Conservation (phyloP, 1,140 invertebrate genomes). For the Uloborus diversus region DNA sequence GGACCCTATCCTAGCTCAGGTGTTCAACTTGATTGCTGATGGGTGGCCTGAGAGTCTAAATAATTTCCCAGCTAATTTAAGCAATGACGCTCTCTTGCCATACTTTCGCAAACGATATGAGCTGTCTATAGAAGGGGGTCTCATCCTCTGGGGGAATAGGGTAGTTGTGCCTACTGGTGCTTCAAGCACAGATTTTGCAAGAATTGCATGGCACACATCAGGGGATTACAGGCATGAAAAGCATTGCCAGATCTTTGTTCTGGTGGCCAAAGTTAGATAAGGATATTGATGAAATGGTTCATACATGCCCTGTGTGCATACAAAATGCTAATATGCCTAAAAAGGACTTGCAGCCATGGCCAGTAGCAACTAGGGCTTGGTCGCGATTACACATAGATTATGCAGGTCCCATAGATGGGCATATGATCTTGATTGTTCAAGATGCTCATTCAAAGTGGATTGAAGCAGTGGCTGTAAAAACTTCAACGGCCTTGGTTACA, state of each 20-base stretch:
- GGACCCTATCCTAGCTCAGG: neutral
- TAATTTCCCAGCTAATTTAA: no score
- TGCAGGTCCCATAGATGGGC: slow-evolving; percentile 6
- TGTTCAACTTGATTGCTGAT: neutral
- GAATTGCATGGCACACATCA: slow-evolving; percentile 24
- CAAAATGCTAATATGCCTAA: slow-evolving; percentile 8
- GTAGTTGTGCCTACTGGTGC: no score
- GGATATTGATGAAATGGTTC: neutral
- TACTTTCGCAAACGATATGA: slow-evolving; percentile 11
- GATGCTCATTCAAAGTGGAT: slow-evolving; percentile 33
- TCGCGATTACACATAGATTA: slow-evolving; percentile 9
- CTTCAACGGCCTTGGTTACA: neutral
- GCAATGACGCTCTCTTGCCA: neutral
- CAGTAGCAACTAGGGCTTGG: neutral
- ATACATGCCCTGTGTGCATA: neutral
- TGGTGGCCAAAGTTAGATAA: slow-evolving; percentile 25
- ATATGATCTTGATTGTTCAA: slow-evolving; percentile 5
- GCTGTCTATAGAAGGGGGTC: neutral
- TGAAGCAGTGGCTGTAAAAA: neutral
- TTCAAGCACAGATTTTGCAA: neutral
- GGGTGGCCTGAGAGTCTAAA: slow-evolving; percentile 7
- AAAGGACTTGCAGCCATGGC: neutral
- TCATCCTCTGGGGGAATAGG: slow-evolving; percentile 6
- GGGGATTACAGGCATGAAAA: slow-evolving; percentile 10
- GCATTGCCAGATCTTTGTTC: slow-evolving; percentile 13